phyloP scores from a whole-genome alignment of 2,113 vertebrate genomes.

The Sorex fumeus region DNA sequence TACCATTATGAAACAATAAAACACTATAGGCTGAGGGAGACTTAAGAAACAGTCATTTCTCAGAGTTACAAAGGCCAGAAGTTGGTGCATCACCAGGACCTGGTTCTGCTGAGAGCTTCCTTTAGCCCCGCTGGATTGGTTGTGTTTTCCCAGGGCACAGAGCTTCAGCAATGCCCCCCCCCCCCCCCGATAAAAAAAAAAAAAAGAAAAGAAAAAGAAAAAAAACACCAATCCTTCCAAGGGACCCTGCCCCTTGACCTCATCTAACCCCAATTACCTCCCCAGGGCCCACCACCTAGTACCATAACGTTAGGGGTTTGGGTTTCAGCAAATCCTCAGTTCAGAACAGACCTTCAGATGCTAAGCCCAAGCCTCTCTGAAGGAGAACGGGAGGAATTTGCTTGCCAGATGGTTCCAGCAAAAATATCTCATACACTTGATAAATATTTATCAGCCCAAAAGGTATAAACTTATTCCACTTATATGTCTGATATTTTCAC shows the following conservation, averaged over 20 bases:
- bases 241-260: not conserved
- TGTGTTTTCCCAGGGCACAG: not conserved
- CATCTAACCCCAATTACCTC: not conserved
- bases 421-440: not conserved
- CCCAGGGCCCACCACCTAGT: not conserved
- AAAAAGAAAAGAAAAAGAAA: too few species aligned
- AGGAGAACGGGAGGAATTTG: not conserved
- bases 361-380: not conserved
- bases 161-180: not conserved
- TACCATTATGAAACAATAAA: not conserved
- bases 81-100: too few species aligned
- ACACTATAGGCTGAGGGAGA: not conserved
- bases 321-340: not conserved
- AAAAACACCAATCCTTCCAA: not conserved
- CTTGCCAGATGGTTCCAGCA: constrained; percentile 17
- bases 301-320: too few species aligned
- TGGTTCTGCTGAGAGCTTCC: not conserved
- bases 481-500: not conserved
- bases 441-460: constrained; percentile 52
- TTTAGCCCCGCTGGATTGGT: too few species aligned
- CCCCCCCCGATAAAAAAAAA: too few species aligned
- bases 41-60: not conserved
- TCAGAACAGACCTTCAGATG: not conserved
- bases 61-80: not conserved
- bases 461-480: not conserved